Base-by-base conservation (phyloP, 2,888 invertebrate species). In the Nebria brevicollis region DNA sequence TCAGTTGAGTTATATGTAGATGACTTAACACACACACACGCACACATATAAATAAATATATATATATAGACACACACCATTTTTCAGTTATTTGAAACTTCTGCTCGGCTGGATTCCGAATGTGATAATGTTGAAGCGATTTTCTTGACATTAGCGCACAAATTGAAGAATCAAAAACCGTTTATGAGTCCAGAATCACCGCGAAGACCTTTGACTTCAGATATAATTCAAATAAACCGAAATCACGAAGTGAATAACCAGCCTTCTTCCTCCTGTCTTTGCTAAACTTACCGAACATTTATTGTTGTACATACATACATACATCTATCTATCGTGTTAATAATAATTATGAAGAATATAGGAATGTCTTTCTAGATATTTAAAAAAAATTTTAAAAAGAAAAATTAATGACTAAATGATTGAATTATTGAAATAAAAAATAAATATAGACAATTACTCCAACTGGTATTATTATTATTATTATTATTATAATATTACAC, bases 61-160 rank as follows among this genome's bases (percentile, higher is more conserved):
- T 0, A 20, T 20, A 20, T 20, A 20, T 20, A 20, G 20, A 20
- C 20, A 20, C 0, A 20, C 0, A 20, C 20, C 20, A 20, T 83
- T 15, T 89, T 89, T 72, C 86, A 93, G 90, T 87, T 95, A 81
- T 96, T 96, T 88, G 96, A 96, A 88, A 96, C 96, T 8, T 95
- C 95, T 0, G 95, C 95, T 0, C 92, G 94, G 82, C 90, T 94
- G 84, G 95, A 95, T 86, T 91, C 92, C 0, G 93, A 94, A 85
- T 93, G 93, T 83, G 92, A 95, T 88, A 95, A 94, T 86, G 94
- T 96, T 68, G 95, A 95, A 86, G 93, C 95, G 0, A 95, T 96
- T 85, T 96, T 96, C 88, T 91, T 95, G 91, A 96, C 96, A 0
- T 88, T 96, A 72, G 95, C 95, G 0, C 95, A 95, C 89, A 96